Base-by-base conservation (phyloP, 1,140 invertebrate species). In the Armadillidium nasatum region DNA sequence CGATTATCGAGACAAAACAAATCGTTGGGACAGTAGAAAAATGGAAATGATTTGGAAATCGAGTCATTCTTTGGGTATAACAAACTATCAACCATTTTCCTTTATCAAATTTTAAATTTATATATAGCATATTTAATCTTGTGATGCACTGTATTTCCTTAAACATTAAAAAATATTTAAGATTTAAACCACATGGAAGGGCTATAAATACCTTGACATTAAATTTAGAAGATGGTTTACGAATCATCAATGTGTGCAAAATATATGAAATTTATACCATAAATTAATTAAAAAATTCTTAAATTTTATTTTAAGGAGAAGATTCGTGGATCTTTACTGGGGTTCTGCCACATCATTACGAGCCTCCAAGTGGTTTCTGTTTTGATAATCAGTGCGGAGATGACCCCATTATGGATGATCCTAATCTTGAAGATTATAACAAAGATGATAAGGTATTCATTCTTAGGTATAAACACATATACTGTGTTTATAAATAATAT, bases 11-110 rank as follows among this genome's bases (percentile, higher is more conserved):
- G 89, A 90, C 81, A 88, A 88, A 79, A 82, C 83, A 11, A n/a
- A 60, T 22, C 72, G 72, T 22, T n/a, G n/a, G 46, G 13, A 0
- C 0, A 22, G 1, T 10, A 86, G 86, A 81, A 86, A 84, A 7
- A 85, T 90, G 83, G 89, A 90, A 82, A 86, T 89, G 83, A 82
- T 89, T 33, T 90, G 89, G 89, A 84, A 86, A 81, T 85, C 85
- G n/a, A 88, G 85, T 76, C 84, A 85, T 44, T 84, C 84, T 79
- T 79, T 88, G 22, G 85, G 85, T 86, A 81, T 72, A 77, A 75
- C 50, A 68, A 71, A 21, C n/a, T 22, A 13, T n/a, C 15, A 19
- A 71, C 23, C 50, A 13, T 13, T 11, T 15, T 11, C 13, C 10
- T 11, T 54, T 10, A 54, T 10, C 13, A 15, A 73, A 46, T 50